These are phyloP conservation scores for Geodia barretti DNA, from an alignment of 37 sponge, comb jelly and placozoan species.

Conservation along the genomic window DNA sequence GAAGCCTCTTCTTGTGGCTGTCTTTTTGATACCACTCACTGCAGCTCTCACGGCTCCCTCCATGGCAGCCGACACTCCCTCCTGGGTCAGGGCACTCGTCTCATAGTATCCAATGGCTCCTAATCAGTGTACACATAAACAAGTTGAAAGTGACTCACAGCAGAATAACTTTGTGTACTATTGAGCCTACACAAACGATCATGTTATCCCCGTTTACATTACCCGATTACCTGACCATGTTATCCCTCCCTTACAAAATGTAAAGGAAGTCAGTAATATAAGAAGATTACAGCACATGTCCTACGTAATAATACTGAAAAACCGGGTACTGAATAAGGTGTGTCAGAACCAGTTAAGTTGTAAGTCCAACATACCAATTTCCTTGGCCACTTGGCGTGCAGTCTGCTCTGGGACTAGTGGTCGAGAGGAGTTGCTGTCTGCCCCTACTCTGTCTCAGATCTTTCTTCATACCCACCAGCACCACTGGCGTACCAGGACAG, in stretches of 20 bases:
- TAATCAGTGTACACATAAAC: not conserved
- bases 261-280: too few species aligned
- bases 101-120: slow-evolving; percentile 68
- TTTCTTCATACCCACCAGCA: slow-evolving; percentile 63
- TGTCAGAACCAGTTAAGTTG: too few species aligned
- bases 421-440: not conserved
- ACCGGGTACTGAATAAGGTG: too few species aligned
- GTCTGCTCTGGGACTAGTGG: slow-evolving; percentile 18
- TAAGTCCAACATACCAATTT: slow-evolving; percentile 60
- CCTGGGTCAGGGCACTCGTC: slow-evolving; percentile 65
- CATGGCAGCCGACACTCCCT: slow-evolving; percentile 47
- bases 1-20: slow-evolving; percentile 16
- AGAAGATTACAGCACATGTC: too few species aligned
- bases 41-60: slow-evolving; percentile 34
- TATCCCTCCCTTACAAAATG: too few species aligned
- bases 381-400: slow-evolving; percentile 39
- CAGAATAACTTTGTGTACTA: not conserved
- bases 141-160: not conserved
- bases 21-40: not conserved
- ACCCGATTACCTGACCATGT: too few species aligned
- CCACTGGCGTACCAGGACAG: slow-evolving; percentile 61
- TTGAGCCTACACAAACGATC: not conserved
- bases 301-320: too few species aligned
- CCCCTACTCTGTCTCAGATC: slow-evolving; percentile 33
- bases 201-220: too few species aligned